Evolutionary conservation across 2,888 invertebrate species (phyloP).

Genomic region (Linnaemya vulpina): DNA sequence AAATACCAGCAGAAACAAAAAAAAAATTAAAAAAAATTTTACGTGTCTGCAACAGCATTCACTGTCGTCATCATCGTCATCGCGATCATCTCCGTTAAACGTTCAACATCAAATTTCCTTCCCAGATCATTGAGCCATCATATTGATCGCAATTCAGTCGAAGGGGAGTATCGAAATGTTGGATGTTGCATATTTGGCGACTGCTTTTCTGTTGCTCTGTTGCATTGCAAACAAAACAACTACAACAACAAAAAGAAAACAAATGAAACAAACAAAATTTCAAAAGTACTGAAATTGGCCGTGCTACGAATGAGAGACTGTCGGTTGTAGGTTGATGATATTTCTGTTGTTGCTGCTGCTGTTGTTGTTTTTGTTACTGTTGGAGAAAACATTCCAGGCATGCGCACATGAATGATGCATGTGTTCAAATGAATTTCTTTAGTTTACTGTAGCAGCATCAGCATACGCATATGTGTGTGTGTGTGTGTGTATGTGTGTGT

Average conservation of each 20-base stretch:
- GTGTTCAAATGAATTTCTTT: constrained; percentile 43
- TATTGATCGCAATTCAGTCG: constrained; percentile 48
- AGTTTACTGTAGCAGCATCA: constrained; percentile 47
- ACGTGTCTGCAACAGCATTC: background rate
- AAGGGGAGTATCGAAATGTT: constrained; percentile 46
- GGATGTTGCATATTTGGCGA: constrained; percentile 49
- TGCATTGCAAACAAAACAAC: constrained; percentile 38
- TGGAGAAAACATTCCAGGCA: constrained; percentile 47
- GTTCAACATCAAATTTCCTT: constrained; percentile 43
- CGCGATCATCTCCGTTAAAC: constrained; percentile 33
- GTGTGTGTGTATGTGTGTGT: background rate
- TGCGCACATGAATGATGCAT: constrained; percentile 18
- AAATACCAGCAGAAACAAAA: background rate
- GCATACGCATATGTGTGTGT: constrained; percentile 16
- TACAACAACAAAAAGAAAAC: too few relatives aligned
- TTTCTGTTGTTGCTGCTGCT: background rate
- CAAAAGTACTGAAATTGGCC: constrained; percentile 60
- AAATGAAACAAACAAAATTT: constrained; percentile 13
- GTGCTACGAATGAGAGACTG: constrained; percentile 41
- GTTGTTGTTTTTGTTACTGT: constrained; percentile 17
- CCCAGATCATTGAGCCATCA: constrained; percentile 57
- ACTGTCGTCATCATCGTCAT: background rate
- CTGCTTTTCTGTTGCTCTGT: constrained; percentile 6
- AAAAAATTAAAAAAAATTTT: too few relatives aligned
- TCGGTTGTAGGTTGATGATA: constrained; percentile 19